These are phyloP conservation scores for Deilephila elpenor DNA, from an alignment of 2,888 invertebrate genomes.

Conservation along the genomic window DNA sequence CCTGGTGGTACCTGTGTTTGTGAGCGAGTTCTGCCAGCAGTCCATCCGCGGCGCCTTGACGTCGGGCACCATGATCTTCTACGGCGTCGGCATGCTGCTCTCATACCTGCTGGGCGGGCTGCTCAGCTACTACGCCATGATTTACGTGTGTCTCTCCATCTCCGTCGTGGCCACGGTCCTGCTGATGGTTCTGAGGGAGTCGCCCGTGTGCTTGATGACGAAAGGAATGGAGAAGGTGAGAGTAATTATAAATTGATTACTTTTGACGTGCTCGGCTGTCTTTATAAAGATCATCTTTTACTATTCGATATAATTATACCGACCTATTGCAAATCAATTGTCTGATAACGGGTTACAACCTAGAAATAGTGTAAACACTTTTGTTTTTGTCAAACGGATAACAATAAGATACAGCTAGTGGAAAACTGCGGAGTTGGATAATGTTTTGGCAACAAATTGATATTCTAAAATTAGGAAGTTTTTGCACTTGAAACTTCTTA, in stretches of 20 bases:
- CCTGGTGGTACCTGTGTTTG: constrained; percentile 59
- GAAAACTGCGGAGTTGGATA: no score
- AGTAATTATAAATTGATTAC: background rate
- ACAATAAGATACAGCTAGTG: no score
- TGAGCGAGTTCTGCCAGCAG: constrained; percentile 69
- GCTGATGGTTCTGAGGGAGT: constrained; percentile 58
- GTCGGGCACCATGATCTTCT: constrained; percentile 60
- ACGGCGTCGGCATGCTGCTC: constrained; percentile 61
- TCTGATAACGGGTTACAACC: no score
- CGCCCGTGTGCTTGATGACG: constrained; percentile 65
- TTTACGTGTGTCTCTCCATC: constrained; percentile 56
- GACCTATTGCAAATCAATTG: no score
- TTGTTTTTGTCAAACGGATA: no score
- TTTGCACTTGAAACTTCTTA: background rate
- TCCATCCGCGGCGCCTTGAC: constrained; percentile 68
- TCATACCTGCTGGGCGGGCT: constrained; percentile 66
- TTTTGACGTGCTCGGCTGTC: no score
- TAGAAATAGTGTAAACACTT: no score
- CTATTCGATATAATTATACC: no score
- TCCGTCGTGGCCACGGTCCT: constrained; percentile 49
- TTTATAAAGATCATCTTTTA: no score
- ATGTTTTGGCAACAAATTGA: no score
- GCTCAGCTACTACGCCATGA: constrained; percentile 58
- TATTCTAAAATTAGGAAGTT: no score
- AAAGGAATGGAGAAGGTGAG: constrained; percentile 62